Conservation (phyloP, 2,888 invertebrate species). For the Synergus laeviventris region DNA sequence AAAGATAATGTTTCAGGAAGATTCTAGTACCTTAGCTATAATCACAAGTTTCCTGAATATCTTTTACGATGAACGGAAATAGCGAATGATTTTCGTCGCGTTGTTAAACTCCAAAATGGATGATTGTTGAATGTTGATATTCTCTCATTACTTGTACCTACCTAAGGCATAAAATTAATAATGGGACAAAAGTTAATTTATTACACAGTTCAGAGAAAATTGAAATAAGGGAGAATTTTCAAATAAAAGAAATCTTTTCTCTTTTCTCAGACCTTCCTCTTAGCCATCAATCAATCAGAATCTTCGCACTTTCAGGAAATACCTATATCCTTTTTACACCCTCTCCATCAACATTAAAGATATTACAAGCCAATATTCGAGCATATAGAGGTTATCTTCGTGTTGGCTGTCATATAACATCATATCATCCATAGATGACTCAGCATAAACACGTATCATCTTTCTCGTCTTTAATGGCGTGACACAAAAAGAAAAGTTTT, state of each 20-base stretch:
- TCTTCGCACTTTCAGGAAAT: slow-evolving; percentile 9
- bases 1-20: slow-evolving; percentile 23
- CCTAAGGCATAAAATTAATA: not conserved
- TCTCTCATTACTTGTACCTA: not conserved
- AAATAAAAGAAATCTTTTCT: not conserved
- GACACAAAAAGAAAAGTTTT: not conserved
- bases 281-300: slow-evolving; percentile 28
- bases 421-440: slow-evolving; percentile 15
- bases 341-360: slow-evolving; percentile 26
- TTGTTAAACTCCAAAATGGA: not conserved
- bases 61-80: slow-evolving; percentile 11
- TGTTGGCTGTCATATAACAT: slow-evolving; percentile 23
- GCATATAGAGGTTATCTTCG: slow-evolving; percentile 21
- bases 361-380: slow-evolving; percentile 35
- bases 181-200: too few species aligned
- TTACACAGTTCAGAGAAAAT: not conserved
- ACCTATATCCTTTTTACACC: not conserved
- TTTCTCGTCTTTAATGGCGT: slow-evolving; percentile 13
- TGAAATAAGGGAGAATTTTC: not conserved
- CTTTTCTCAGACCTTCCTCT: not conserved
- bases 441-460: slow-evolving; percentile 1
- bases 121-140: not conserved
- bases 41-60: slow-evolving; percentile 25
- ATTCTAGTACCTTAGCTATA: not conserved
- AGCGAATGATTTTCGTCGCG: slow-evolving; percentile 12